Evolutionary conservation across 1,140 invertebrate genomes (phyloP), one percentile per base, ranked within the genome.

Genomic region (Drosophila willistoni): DNA sequence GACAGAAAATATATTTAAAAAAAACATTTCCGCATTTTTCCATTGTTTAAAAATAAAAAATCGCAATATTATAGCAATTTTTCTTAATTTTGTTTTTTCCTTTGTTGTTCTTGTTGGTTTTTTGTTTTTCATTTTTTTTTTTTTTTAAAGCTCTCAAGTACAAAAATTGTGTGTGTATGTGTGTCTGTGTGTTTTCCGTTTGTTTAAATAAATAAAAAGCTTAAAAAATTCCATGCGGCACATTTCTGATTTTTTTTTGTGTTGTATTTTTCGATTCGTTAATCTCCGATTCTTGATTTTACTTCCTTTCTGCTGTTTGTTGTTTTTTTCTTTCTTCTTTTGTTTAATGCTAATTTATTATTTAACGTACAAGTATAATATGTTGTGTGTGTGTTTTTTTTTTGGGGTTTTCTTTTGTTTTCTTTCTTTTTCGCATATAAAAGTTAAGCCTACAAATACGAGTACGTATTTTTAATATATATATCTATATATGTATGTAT

Each of bases 71-170:
- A 17, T 60, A 60, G 13, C 44, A 60, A 81, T 61, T 65, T 74
- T 70, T 65, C 61, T 72, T 39, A 10, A 33, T 57, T 17, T 17
- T 19, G 17, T 68, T 47, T 73, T 67, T 54, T 29, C 70, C 51
- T 42, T 73, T 57, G 56, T 22, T 41, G 22, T 73, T 57, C 29
- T 7, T 29, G 29, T 36, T 57, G 65, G 56, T 22, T 62, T 54
- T 79, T 67, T 55, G 34, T 70, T 57, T 55, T 78, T 63, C 19
- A 47, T 25, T 34, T 68, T 44, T 57, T 25, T 34, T 68, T 44
- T 69, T 64, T 42, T 70, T 78, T 89, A 90, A 89, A 89, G 85
- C 85, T 90, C 85, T 85, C 81, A 56, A 81, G 85, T 89, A 90
- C 70, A 89, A 90, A 84, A 90, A 86, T 77, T 59, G 73, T 65